Percentiles rank a stretch among this genome's conserved stretches.
Conservation (phyloP, 1,140 invertebrate species). For the Pseudachorutes palmiensis region DNA sequence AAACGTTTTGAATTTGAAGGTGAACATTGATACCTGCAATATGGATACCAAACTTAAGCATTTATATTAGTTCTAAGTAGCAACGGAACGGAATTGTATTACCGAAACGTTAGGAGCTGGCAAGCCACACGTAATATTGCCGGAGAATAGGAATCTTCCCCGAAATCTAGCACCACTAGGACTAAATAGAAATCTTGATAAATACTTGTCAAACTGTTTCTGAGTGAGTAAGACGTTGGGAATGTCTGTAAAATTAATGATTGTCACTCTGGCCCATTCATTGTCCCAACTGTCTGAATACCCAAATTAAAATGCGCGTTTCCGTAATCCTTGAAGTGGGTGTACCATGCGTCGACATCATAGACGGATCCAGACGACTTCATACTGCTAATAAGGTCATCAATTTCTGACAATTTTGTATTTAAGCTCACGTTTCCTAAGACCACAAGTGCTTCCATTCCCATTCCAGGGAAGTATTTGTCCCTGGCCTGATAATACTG, state of each 20-base stretch:
- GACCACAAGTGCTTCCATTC: constrained; percentile 56
- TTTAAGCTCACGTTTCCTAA: constrained; percentile 59
- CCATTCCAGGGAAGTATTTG: constrained; percentile 55
- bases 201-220: constrained; percentile 50
- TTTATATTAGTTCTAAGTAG: not conserved
- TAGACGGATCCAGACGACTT: constrained; percentile 48
- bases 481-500: constrained; percentile 51
- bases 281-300: constrained; percentile 35
- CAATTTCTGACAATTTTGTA: constrained; percentile 54
- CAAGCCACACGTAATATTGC: constrained; percentile 53
- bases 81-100: not conserved
- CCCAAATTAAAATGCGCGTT: constrained; percentile 45
- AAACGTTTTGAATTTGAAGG: constrained; percentile 56
- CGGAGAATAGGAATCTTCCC: constrained; percentile 56
- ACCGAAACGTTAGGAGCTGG: constrained; percentile 50
- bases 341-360: constrained; percentile 53
- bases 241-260: constrained; percentile 43
- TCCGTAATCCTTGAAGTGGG: constrained; percentile 53
- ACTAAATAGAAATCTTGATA: constrained; percentile 64
- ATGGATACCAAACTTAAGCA: constrained; percentile 3
- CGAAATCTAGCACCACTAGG: constrained; percentile 58
- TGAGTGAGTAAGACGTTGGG: constrained; percentile 46
- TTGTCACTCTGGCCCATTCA: not conserved
- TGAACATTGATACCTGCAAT: constrained; percentile 49
- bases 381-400: constrained; percentile 49